A percentile compares a stretch with the other conserved stretches of the same genome.
These are phyloP conservation scores for Polydesmus complanatus DNA, from an alignment of 2,888 invertebrate genomes.

Conservation along the genomic window DNA sequence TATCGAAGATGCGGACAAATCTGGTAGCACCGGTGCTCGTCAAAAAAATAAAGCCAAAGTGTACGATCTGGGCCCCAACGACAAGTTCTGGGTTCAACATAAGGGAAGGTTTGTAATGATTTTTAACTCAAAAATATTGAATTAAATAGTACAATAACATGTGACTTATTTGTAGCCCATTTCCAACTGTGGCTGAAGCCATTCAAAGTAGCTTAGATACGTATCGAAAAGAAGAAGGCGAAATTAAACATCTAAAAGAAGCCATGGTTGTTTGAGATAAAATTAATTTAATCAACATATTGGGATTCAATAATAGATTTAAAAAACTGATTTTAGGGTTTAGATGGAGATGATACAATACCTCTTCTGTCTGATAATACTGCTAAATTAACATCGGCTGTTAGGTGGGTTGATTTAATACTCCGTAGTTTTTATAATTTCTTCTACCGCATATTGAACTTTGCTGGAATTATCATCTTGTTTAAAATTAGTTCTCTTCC, in stretches of 20 bases:
- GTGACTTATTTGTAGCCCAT: conserved; percentile 31
- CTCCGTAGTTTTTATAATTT: background rate
- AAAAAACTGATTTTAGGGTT: too few relatives aligned
- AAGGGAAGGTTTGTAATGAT: conserved; percentile 51
- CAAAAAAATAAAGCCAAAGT: conserved; percentile 53
- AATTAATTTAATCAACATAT: background rate
- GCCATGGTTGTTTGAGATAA: conserved; percentile 50
- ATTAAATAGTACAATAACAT: background rate
- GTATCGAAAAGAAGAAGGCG: conserved; percentile 84
- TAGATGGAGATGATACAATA: conserved; percentile 67
- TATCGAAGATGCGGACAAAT: conserved; percentile 40
- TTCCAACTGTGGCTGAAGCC: conserved; percentile 77
- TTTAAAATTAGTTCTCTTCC: conserved; percentile 53
- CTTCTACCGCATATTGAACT: conserved; percentile 6
- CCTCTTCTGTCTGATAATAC: conserved; percentile 79
- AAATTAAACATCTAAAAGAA: conserved; percentile 85
- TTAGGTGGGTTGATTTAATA: conserved; percentile 51
- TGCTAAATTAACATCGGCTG: conserved; percentile 81
- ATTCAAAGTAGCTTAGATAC: conserved; percentile 96
- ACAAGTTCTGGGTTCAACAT: conserved; percentile 84
- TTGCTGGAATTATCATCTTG: background rate
- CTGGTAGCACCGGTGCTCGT: conserved; percentile 27
- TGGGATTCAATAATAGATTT: background rate
- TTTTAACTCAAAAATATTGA: background rate
- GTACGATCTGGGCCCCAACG: conserved; percentile 78